A percentile compares a stretch with the other conserved stretches of the same genome.
Evolutionary conservation across 2,113 vertebrate species (phyloP).

Genomic region (Caracal caracal): DNA sequence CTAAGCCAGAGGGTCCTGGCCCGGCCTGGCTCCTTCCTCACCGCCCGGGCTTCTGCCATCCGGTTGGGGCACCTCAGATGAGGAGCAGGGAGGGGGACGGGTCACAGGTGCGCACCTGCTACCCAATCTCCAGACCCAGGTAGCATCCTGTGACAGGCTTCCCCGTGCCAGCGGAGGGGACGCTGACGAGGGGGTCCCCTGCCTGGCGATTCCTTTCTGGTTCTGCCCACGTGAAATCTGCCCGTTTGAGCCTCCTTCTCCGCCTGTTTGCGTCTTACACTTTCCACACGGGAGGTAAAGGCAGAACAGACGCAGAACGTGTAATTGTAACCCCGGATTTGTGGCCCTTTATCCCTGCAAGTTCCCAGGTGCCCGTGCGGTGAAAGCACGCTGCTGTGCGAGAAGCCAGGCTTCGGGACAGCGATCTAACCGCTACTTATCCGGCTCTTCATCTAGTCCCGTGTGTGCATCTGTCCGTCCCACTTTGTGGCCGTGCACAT

Average conservation of each 20-base stretch:
- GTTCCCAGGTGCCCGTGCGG: neutral
- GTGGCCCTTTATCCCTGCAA: neutral
- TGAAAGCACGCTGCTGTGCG: neutral
- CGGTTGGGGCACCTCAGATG: neutral
- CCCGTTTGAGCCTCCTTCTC: neutral
- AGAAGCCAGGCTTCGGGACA: neutral
- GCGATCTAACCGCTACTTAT: neutral
- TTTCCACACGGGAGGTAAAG: neutral
- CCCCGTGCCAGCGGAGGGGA: neutral
- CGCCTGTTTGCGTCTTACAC: neutral
- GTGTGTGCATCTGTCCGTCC: fast-evolving
- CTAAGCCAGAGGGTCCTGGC: fast-evolving
- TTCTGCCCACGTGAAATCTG: neutral
- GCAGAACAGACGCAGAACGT: neutral
- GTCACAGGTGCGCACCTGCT: neutral
- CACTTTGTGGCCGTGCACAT: neutral
- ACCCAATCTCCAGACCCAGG: neutral
- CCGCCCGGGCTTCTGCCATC: fast-evolving
- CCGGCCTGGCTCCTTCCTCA: neutral
- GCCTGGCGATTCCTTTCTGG: neutral
- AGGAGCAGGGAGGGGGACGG: neutral
- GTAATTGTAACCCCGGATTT: neutral
- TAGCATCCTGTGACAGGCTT: neutral
- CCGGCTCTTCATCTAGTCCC: too few species aligned
- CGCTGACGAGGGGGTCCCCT: fast-evolving